Percentiles rank a stretch among this genome's conserved stretches.
phyloP scores from a whole-genome alignment of 2,888 invertebrate genomes.

The Cyaniris semiargus region DNA sequence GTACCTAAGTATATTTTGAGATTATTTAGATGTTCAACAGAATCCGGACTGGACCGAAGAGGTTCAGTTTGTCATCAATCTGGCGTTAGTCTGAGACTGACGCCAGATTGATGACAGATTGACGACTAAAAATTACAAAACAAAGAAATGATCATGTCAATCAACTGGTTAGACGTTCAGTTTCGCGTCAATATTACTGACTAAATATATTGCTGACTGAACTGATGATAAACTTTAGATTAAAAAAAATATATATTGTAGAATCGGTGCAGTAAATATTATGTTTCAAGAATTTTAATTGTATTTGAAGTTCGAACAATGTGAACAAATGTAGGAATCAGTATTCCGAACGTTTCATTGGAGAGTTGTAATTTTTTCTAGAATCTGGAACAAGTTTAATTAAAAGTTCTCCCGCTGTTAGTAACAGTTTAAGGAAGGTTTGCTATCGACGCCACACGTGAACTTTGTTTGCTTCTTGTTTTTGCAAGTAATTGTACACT shows the following conservation, averaged over 20 bases:
- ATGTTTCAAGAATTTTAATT: conserved; percentile 12
- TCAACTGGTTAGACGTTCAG: too few species aligned
- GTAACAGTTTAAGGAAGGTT: conserved; percentile 20
- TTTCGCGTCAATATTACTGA: too few species aligned
- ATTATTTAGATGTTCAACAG: too few species aligned
- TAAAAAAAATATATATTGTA: not conserved
- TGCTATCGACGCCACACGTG: conserved; percentile 17
- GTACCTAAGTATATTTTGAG: too few species aligned
- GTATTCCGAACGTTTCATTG: conserved; percentile 13
- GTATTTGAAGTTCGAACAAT: not conserved
- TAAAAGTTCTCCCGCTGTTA: conserved; percentile 7
- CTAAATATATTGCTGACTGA: too few species aligned
- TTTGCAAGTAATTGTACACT: not conserved
- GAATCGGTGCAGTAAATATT: not conserved
- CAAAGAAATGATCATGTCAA: too few species aligned
- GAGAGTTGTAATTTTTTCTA: conserved; percentile 12
- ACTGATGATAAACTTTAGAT: not conserved
- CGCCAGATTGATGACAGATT: too few species aligned
- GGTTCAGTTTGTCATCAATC: too few species aligned
- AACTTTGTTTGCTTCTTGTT: not conserved
- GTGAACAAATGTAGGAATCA: conserved; percentile 10
- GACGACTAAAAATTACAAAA: too few species aligned
- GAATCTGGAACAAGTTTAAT: conserved; percentile 19
- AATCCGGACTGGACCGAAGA: too few species aligned
- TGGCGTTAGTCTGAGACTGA: too few species aligned